These are phyloP conservation scores for Crotalus viridis DNA, from an alignment of 2,113 vertebrate genomes.

Conservation along the genomic window DNA sequence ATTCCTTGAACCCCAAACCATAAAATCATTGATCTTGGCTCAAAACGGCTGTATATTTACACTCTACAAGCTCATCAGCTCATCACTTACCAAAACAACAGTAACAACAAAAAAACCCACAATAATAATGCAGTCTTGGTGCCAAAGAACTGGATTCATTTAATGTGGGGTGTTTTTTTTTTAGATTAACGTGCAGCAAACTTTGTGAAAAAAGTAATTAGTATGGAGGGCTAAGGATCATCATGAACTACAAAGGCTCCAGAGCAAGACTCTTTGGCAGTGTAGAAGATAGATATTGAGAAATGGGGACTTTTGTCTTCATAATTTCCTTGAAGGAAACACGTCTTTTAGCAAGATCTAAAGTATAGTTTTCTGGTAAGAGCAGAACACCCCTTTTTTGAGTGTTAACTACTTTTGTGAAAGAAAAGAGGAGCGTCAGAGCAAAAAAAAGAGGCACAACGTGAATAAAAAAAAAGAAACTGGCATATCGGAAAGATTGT, in stretches of 20 bases:
- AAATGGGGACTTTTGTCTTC: not conserved
- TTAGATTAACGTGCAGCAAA: not conserved
- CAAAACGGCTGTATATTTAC: not conserved
- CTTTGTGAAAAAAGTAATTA: not conserved
- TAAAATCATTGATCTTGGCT: slow-evolving; percentile 37
- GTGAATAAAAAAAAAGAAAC: not conserved
- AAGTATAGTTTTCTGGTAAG: not conserved
- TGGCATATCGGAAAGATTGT: not conserved
- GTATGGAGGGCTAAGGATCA: not conserved
- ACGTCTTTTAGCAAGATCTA: not conserved
- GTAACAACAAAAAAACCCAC: not conserved
- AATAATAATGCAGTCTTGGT: slow-evolving; percentile 20
- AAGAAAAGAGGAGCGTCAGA: not conserved
- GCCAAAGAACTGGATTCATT: not conserved
- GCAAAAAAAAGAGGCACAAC: not conserved
- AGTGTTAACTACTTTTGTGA: not conserved
- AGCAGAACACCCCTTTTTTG: not conserved
- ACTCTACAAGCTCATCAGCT: not conserved
- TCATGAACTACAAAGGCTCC: not conserved
- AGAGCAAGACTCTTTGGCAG: not conserved
- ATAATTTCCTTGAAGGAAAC: not conserved
- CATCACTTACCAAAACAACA: not conserved
- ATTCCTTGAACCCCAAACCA: slow-evolving; percentile 3
- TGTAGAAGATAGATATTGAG: not conserved
- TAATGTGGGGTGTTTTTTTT: not conserved